phyloP scores from a whole-genome alignment of 1,140 invertebrate species.

The Schlechtendalia chinensis region DNA sequence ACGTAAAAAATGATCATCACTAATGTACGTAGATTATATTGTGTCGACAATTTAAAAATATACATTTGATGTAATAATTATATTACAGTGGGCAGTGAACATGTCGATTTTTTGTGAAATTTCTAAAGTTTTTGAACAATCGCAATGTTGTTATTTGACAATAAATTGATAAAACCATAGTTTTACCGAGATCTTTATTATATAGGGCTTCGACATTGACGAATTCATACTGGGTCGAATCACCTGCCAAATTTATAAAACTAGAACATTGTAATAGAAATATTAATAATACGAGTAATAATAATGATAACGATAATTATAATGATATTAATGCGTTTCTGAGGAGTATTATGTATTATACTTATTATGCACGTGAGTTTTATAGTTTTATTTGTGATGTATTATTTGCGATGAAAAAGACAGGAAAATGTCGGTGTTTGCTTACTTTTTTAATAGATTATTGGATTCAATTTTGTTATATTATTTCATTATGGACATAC shows the following conservation, averaged over 20 bases:
- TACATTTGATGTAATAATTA: not conserved
- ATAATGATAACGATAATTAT: slow-evolving; percentile 5
- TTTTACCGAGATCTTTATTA: not conserved
- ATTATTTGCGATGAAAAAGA: not conserved
- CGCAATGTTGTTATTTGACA: not conserved
- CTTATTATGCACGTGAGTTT: not conserved
- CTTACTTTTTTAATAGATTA: not conserved
- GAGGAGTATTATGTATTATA: not conserved
- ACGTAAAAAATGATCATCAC: slow-evolving; percentile 11
- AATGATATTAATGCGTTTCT: not conserved
- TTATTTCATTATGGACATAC: not conserved
- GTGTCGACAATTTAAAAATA: not conserved
- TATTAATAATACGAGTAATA: not conserved
- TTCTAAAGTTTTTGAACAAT: not conserved
- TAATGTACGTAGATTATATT: not conserved
- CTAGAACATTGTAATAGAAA: slow-evolving; percentile 9
- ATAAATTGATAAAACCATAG: not conserved
- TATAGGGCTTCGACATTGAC: not conserved
- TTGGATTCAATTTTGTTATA: not conserved
- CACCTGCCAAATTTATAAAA: not conserved
- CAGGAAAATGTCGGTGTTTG: not conserved
- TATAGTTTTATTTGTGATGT: not conserved
- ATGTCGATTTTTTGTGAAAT: not conserved
- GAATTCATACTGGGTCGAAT: not conserved
- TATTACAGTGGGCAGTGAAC: too few species aligned